Percentiles rank a stretch among this genome's conserved stretches.
phyloP scores from a whole-genome alignment of 2,113 vertebrate genomes.

The Gymnarchus niloticus region DNA sequence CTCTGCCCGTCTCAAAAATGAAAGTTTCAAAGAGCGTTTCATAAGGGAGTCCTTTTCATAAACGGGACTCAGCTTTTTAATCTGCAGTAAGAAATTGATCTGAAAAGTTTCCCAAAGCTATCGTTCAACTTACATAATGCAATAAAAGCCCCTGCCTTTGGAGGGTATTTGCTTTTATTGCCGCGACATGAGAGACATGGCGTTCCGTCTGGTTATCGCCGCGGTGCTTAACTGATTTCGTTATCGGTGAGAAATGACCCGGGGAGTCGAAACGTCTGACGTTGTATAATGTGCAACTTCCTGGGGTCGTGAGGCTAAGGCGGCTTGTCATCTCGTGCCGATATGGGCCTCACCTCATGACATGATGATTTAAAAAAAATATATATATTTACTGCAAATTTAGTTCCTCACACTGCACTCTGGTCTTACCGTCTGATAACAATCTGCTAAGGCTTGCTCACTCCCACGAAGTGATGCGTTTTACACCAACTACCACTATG shows the following conservation, averaged over 20 bases:
- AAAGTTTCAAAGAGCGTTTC: constrained; percentile 69
- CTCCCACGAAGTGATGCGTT: background rate
- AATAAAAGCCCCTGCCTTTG: constrained; percentile 52
- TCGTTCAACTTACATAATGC: constrained; percentile 64
- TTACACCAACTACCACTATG: background rate
- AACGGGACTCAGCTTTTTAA: constrained; percentile 74
- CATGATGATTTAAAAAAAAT: background rate
- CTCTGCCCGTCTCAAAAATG: constrained; percentile 67
- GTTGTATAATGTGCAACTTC: constrained; percentile 2
- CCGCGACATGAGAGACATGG: constrained; percentile 54
- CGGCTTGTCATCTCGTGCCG: background rate
- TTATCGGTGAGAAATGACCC: background rate
- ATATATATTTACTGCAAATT: background rate
- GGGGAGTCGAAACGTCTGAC: background rate
- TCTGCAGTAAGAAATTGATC: constrained; percentile 70
- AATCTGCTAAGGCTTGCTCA: background rate
- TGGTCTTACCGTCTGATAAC: background rate
- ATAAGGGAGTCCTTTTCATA: constrained; percentile 66
- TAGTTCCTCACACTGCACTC: background rate
- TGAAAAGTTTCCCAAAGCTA: constrained; percentile 67
- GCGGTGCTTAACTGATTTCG: constrained; percentile 29
- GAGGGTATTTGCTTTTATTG: constrained; percentile 66
- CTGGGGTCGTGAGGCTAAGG: background rate
- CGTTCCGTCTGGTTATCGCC: constrained; percentile 24
- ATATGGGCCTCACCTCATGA: background rate